Percentiles rank a stretch among this genome's conserved stretches.
Conservation (phyloP, 1,140 invertebrate genomes). For the Reticulitermes speratus region DNA sequence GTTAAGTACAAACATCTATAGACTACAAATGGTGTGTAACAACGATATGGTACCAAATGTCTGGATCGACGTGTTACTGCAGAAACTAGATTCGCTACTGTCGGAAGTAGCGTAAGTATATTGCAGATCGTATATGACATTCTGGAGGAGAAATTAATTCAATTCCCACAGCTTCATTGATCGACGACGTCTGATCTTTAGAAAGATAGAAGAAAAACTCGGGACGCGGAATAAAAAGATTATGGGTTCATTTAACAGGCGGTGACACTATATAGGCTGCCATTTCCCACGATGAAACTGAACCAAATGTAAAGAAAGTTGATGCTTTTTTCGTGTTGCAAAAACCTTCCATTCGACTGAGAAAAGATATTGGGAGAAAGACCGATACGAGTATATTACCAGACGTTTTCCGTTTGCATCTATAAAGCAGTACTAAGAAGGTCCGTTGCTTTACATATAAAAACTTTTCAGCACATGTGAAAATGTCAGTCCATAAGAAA, state of each 20-base stretch:
- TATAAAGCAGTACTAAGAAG: neutral
- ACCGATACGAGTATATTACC: neutral
- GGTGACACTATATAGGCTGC: neutral
- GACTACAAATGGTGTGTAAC: too few species aligned
- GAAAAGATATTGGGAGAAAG: neutral
- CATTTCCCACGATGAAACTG: neutral
- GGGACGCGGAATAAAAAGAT: neutral
- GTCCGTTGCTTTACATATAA: neutral
- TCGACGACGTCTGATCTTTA: neutral
- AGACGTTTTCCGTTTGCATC: neutral
- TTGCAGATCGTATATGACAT: neutral
- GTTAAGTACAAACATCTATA: too few species aligned
- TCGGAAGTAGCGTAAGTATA: neutral
- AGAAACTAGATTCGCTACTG: neutral
- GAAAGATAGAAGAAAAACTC: neutral
- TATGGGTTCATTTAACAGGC: neutral
- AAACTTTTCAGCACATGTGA: too few species aligned
- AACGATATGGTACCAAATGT: too few species aligned
- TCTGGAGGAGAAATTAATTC: neutral
- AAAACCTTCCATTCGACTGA: neutral
- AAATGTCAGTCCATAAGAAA: too few species aligned
- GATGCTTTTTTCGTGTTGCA: neutral
- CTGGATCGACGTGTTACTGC: neutral
- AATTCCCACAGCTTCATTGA: neutral
- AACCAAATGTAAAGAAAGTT: neutral